Percentiles rank a stretch among this genome's conserved stretches.
These are phyloP conservation scores for Penaeus japonicus DNA, from an alignment of 1,140 invertebrate genomes.

Conservation along the genomic window DNA sequence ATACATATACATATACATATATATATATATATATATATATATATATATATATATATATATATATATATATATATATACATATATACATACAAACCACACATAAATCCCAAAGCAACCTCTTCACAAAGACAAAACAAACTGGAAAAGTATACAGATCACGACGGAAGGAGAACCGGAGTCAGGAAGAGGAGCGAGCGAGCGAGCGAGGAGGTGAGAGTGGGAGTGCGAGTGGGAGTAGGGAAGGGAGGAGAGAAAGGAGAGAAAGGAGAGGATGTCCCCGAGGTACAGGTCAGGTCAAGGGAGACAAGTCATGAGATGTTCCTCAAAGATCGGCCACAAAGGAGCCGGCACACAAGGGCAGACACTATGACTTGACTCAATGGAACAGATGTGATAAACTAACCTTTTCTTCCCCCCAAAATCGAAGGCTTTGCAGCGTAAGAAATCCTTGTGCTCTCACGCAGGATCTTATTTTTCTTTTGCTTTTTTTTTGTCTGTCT, in stretches of 20 bases:
- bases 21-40: not conserved
- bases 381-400: no score
- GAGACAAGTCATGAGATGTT: not conserved
- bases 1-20: not conserved
- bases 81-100: no score
- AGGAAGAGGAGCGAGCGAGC: not conserved
- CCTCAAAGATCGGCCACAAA: no score
- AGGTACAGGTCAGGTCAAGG: not conserved
- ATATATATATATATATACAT: not conserved
- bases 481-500: no score
- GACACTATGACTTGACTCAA: no score
- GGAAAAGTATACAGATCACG: not conserved
- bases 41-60: not conserved
- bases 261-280: not conserved
- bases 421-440: no score
- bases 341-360: no score
- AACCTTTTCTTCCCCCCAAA: no score
- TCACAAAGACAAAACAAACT: not conserved
- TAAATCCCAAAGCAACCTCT: no score
- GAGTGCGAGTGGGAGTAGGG: not conserved
- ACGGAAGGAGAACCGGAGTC: not conserved
- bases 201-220: not conserved
- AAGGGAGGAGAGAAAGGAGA: not conserved
- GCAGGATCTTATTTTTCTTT: no score
- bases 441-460: no score